Evolutionary conservation across 2,113 vertebrate species (phyloP).

Genomic region (Nematolebias whitei): DNA sequence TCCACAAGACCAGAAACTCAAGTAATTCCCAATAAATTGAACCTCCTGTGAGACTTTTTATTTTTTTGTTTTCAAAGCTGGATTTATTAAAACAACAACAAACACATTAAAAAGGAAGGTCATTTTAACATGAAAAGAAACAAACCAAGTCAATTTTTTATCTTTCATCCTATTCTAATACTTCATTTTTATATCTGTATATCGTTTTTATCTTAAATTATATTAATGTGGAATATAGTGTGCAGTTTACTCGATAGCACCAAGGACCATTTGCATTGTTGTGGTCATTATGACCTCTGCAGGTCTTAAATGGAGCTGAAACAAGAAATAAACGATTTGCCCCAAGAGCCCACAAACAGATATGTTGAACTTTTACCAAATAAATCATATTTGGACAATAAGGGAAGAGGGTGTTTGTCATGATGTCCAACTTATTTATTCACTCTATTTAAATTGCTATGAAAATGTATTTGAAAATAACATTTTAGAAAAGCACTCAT

Average conservation of each 20-base stretch:
- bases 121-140: not conserved
- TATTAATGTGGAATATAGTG: not conserved
- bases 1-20: constrained; percentile 22
- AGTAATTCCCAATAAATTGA: constrained; percentile 21
- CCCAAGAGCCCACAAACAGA: constrained; percentile 37
- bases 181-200: not conserved
- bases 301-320: constrained; percentile 65
- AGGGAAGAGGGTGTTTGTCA: constrained; percentile 53
- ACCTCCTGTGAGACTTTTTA: constrained; percentile 35
- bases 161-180: not conserved
- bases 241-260: not conserved
- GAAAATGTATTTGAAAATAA: not conserved
- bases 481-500: too few species aligned
- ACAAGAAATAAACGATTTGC: constrained; percentile 68
- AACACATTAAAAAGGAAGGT: constrained; percentile 3
- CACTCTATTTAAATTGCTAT: not conserved
- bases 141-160: not conserved
- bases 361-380: constrained; percentile 61
- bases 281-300: constrained; percentile 8
- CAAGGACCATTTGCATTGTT: constrained; percentile 12
- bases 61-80: constrained; percentile 27
- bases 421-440: constrained; percentile 27
- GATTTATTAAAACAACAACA: constrained; percentile 65
- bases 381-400: constrained; percentile 27
- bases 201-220: not conserved